Conservation (phyloP, 2,797 vertebrate species). For the Galago senegalensis region DNA sequence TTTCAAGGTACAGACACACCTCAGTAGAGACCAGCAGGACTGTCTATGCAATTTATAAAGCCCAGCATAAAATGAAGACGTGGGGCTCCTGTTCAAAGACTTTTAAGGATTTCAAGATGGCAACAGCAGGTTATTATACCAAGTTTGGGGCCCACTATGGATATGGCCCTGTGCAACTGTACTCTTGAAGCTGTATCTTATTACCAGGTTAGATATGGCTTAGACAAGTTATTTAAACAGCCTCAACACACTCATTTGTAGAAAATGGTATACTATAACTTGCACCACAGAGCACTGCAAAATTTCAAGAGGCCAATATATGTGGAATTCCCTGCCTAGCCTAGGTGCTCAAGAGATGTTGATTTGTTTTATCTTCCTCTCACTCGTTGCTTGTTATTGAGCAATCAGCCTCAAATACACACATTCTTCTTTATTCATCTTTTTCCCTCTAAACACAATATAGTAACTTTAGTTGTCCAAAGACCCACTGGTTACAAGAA, state of each 20-base stretch:
- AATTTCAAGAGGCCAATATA: background rate
- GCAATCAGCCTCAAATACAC: background rate
- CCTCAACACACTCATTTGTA: background rate
- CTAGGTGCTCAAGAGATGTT: background rate
- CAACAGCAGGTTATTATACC: background rate
- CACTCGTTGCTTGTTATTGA: background rate
- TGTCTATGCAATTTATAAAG: background rate
- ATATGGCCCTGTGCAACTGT: background rate
- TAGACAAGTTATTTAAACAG: background rate
- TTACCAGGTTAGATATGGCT: background rate
- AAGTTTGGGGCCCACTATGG: background rate
- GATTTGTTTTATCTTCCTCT: background rate
- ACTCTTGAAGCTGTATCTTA: background rate
- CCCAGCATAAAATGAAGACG: background rate
- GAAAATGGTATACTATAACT: background rate
- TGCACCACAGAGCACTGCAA: background rate
- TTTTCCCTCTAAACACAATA: background rate
- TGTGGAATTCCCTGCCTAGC: background rate
- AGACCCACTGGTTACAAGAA: background rate
- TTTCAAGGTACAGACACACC: background rate
- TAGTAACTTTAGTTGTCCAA: background rate
- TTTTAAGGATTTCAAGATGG: constrained; percentile 14
- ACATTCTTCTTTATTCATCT: background rate
- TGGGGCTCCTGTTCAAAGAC: background rate
- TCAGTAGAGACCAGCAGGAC: background rate